A percentile compares a stretch with the other conserved stretches of the same genome.
These are phyloP conservation scores for Climacteris rufus DNA, from an alignment of 2,113 vertebrate genomes.

Conservation along the genomic window DNA sequence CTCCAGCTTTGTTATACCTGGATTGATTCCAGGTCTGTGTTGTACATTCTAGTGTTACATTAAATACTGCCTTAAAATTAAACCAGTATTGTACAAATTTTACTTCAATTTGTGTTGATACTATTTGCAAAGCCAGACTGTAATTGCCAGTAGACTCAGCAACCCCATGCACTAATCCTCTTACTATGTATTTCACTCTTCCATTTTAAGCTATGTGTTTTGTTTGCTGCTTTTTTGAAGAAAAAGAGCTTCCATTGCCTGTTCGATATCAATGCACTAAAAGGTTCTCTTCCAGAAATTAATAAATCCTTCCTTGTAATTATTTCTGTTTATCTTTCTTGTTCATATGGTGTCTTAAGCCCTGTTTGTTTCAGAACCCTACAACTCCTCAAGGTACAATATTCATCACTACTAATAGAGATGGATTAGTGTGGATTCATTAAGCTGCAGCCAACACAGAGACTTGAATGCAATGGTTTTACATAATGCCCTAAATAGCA, in stretches of 20 bases:
- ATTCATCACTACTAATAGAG: slow-evolving; percentile 10
- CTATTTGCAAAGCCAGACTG: neutral
- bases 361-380: slow-evolving; percentile 7
- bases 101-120: neutral
- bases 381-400: slow-evolving; percentile 10
- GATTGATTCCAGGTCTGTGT: neutral
- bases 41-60: neutral
- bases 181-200: neutral
- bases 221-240: neutral
- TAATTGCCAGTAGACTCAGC: neutral
- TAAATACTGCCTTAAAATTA: neutral
- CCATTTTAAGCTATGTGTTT: neutral
- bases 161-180: neutral
- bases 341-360: neutral
- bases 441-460: slow-evolving; percentile 27
- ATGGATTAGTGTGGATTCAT: slow-evolving; percentile 30
- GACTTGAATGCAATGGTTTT: neutral
- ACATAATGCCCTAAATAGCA: neutral
- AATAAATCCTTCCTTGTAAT: slow-evolving; percentile 11
- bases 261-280: neutral
- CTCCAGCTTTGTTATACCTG: neutral
- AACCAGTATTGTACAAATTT: neutral
- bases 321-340: slow-evolving; percentile 38
- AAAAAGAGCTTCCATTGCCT: neutral
- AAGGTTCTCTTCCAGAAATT: slow-evolving; percentile 8